Base-by-base conservation (phyloP, 2,797 vertebrate species). In the Huso huso region DNA sequence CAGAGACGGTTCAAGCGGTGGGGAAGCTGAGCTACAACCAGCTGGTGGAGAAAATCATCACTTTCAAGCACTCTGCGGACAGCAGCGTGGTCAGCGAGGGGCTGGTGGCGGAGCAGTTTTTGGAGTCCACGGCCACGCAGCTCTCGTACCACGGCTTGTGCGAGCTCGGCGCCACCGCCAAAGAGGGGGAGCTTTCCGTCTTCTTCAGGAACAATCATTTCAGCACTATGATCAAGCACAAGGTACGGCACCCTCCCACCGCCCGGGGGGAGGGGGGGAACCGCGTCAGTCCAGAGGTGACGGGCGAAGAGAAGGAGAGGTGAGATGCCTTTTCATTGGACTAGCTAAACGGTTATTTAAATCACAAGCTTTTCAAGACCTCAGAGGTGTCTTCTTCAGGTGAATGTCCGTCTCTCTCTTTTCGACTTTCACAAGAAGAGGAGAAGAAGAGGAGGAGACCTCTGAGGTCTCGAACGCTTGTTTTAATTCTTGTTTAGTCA, bases 181-280 rank as follows among this genome's bases (percentile, higher is more conserved):
- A 77, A 18, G 95, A 97, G 67, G 95, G 84, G 0, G 93, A 98
- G 68, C 91, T 97, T 11, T 90, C 91, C 0, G 94, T 96, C 65
- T 97, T 98, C 83, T 98, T 97, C 86, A 89, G 95, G 11, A 98
- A 98, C 88, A 98, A 98, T 84, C 95, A 98, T 87, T 97, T 97
- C 77, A 95, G 94, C 78, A 94, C 95, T 60, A 91, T 96, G 85
- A 93, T 86, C 71, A 97, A 97, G 79, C 92, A 96, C 89, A 82
- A 95, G 93, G 95, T 95, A 66, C 12, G 4, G 7, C 6, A 12
- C 62, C 5, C 6, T 49, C 48, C 0, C 9, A 10, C 50, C 48
- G 11, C 13, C 13, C 58, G 50, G 48, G 15, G 18, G 11, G 8
- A 0, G 13, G 15, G 15, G 15, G 15, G 15, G 15, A 18, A 18